Conservation (phyloP, 2,888 invertebrate species). For the Xestia sexstrigata region DNA sequence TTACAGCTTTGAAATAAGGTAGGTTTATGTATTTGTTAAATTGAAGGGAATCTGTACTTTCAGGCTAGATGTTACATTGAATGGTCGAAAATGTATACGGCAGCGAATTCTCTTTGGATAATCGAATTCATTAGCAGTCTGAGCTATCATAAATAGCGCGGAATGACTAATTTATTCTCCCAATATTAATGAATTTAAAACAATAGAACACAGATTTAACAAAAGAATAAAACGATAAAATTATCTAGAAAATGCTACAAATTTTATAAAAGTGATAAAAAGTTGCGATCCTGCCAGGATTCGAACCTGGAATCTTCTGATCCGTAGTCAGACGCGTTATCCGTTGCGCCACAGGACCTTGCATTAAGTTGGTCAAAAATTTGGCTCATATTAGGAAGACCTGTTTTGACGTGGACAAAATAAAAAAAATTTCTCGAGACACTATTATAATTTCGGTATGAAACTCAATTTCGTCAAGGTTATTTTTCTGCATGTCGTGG, state of each 20-base stretch:
- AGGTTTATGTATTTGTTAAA: constrained; percentile 24
- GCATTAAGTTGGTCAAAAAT: fast-evolving
- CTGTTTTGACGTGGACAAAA: not conserved
- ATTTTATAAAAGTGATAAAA: not conserved
- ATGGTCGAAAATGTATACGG: constrained; percentile 75
- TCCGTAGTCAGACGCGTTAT: constrained; percentile 94
- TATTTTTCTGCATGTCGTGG: constrained; percentile 15
- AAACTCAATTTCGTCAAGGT: constrained; percentile 44
- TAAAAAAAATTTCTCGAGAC: not conserved
- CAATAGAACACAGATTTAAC: not conserved
- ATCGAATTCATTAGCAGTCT: constrained; percentile 86
- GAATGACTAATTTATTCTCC: constrained; percentile 65
- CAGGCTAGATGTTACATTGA: constrained; percentile 61
- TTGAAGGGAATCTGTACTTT: constrained; percentile 45
- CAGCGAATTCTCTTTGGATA: constrained; percentile 81
- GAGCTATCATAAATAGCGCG: constrained; percentile 76
- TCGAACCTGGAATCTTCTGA: constrained; percentile 93
- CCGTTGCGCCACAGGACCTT: constrained; percentile 91
- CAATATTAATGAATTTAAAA: not conserved
- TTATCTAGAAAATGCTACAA: not conserved
- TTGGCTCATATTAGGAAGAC: not conserved
- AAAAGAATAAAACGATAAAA: not conserved
- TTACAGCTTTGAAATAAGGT: constrained; percentile 52
- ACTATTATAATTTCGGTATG: constrained; percentile 10
- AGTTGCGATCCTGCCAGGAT: constrained; percentile 89